Evolutionary conservation across 1,140 invertebrate species (phyloP).

Genomic region (Drosophila ohnishii): DNA sequence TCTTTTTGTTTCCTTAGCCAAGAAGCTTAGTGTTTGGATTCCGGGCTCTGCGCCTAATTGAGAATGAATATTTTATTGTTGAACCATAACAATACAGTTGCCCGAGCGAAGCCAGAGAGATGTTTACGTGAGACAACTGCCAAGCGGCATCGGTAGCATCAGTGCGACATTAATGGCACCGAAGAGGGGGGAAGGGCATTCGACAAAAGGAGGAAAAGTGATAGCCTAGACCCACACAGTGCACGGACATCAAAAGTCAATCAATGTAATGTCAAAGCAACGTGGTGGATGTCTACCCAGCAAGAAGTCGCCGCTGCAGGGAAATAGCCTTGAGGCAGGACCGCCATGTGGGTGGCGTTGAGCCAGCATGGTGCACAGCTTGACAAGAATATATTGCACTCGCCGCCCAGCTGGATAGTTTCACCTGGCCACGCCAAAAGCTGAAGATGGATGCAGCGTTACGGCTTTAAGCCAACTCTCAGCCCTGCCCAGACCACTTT

Average conservation of each 20-base stretch:
- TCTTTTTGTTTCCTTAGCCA: neutral
- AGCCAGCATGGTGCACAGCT: slow-evolving; percentile 40
- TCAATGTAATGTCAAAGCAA: slow-evolving; percentile 59
- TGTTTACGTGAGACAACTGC: slow-evolving; percentile 41
- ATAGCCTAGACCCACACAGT: slow-evolving; percentile 31
- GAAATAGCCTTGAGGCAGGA: slow-evolving; percentile 5
- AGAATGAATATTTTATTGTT: slow-evolving; percentile 51
- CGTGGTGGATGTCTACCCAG: slow-evolving; percentile 38
- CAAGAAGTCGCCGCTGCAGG: slow-evolving; percentile 7
- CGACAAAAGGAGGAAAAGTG: slow-evolving; percentile 9
- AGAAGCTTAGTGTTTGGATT: slow-evolving; percentile 2
- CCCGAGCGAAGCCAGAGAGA: slow-evolving; percentile 6
- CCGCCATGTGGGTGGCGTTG: slow-evolving; percentile 10
- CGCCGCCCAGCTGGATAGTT: slow-evolving; percentile 25
- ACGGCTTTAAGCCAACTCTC: slow-evolving; percentile 13
- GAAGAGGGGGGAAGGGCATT: neutral
- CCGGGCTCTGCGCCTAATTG: slow-evolving; percentile 23
- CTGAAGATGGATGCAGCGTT: slow-evolving; percentile 26
- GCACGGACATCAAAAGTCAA: slow-evolving; percentile 50
- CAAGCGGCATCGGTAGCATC: slow-evolving; percentile 18
- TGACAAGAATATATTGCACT: slow-evolving; percentile 56
- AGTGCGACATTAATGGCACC: neutral
- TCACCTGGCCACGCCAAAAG: slow-evolving; percentile 38
- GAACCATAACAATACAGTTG: slow-evolving; percentile 35
- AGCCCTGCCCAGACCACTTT: slow-evolving; percentile 7